Conservation (phyloP, 2,113 vertebrate species). For the Nycticorax nycticorax region DNA sequence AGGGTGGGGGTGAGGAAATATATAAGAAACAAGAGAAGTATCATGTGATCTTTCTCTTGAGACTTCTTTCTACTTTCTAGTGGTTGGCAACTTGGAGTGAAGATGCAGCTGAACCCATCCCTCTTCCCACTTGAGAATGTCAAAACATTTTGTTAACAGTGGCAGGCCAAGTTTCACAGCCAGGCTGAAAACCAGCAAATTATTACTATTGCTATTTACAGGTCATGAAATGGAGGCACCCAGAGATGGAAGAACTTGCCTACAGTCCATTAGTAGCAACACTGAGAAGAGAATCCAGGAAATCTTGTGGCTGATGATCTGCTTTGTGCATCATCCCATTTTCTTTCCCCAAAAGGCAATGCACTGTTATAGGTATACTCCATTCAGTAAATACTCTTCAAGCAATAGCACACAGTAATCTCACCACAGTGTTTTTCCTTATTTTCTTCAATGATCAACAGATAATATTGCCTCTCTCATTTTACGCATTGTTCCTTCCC, state of each 20-base stretch:
- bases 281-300: background rate
- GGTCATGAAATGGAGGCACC: background rate
- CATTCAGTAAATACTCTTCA: background rate
- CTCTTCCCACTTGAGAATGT: background rate
- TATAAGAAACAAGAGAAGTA: background rate
- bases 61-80: background rate
- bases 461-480: background rate
- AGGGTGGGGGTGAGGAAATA: background rate
- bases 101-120: background rate
- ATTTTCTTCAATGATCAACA: background rate
- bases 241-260: background rate
- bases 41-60: background rate
- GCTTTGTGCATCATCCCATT: background rate
- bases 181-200: background rate
- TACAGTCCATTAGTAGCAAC: background rate
- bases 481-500: background rate
- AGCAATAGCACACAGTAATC: background rate
- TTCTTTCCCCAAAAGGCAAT: background rate
- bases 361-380: background rate
- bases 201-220: constrained; percentile 18
- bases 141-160: constrained; percentile 20
- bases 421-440: background rate
- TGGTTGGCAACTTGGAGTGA: background rate
- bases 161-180: constrained; percentile 29
- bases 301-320: background rate